phyloP scores from a whole-genome alignment of 2,888 invertebrate species.

The Agrotis segetum region DNA sequence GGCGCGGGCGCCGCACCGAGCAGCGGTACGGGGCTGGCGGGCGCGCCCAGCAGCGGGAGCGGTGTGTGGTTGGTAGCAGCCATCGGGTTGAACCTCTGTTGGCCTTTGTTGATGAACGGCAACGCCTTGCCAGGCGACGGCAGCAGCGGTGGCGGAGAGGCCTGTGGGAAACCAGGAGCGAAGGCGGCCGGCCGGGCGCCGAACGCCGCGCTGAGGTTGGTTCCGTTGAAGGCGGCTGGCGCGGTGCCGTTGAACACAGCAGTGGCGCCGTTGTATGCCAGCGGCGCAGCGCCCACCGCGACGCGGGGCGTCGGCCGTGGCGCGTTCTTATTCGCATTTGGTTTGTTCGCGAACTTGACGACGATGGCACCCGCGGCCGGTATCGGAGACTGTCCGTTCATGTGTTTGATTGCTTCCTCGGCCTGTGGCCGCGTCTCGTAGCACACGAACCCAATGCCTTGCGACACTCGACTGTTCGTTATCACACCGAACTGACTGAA shows the following conservation, averaged over 20 bases:
- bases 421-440: constrained; percentile 86
- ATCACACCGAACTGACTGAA: constrained; percentile 87
- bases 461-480: constrained; percentile 89
- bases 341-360: constrained; percentile 89
- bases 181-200: constrained; percentile 83
- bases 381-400: constrained; percentile 87
- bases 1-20: constrained; percentile 82
- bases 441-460: constrained; percentile 89
- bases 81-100: constrained; percentile 89
- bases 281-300: constrained; percentile 76
- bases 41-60: constrained; percentile 85
- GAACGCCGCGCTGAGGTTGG: constrained; percentile 82
- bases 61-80: constrained; percentile 87
- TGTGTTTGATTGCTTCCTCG: constrained; percentile 86
- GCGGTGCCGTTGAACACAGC: constrained; percentile 84
- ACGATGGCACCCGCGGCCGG: constrained; percentile 86
- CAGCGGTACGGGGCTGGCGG: constrained; percentile 86
- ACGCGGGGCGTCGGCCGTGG: constrained; percentile 82
- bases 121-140: constrained; percentile 89
- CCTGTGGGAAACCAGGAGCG: constrained; percentile 85
- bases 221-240: constrained; percentile 84
- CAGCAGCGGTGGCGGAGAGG: constrained; percentile 87
- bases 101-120: constrained; percentile 89
- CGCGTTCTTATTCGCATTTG: constrained; percentile 84
- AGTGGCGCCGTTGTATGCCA: constrained; percentile 85